Percentiles rank a stretch among this genome's conserved stretches.
phyloP scores from a whole-genome alignment of 2,797 vertebrate genomes.

The Poeciliopsis turneri region DNA sequence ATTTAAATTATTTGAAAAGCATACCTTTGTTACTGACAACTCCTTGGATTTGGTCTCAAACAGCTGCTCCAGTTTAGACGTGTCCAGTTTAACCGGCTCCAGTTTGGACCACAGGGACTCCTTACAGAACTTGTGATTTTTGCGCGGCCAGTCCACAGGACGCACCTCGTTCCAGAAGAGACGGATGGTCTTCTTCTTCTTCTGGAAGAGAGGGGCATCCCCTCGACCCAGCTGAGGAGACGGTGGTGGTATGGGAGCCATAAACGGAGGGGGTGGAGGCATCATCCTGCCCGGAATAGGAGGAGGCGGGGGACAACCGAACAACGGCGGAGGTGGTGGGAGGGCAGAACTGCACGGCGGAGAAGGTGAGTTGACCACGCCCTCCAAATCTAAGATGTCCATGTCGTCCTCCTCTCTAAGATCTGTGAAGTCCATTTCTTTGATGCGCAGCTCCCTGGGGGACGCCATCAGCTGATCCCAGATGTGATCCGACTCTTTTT shows the following conservation, averaged over 20 bases:
- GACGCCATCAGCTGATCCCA: conserved; percentile 97
- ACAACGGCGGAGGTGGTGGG: conserved; percentile 88
- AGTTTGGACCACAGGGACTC: conserved; percentile 97
- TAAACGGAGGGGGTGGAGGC: conserved; percentile 88
- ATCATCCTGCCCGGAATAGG: conserved; percentile 87
- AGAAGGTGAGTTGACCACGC: conserved; percentile 81
- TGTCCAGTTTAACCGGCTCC: conserved; percentile 95
- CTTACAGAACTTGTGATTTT: conserved; percentile 88
- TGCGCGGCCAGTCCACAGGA: conserved; percentile 91
- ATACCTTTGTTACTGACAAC: conserved; percentile 93
- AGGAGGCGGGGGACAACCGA: conserved; percentile 88
- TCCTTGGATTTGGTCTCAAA: conserved; percentile 99
- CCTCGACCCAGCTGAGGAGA: conserved; percentile 87
- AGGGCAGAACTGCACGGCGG: conserved; percentile 81
- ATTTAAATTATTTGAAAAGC: conserved; percentile 9
- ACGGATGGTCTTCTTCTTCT: conserved; percentile 98
- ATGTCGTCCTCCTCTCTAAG: conserved; percentile 92
- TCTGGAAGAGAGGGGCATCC: conserved; percentile 90
- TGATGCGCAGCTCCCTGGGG: conserved; percentile 93
- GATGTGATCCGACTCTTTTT: conserved; percentile 96
- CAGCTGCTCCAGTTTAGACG: conserved; percentile 95
- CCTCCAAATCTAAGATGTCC: conserved; percentile 89
- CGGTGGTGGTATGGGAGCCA: conserved; percentile 83
- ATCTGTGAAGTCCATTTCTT: conserved; percentile 98
- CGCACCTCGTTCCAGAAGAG: conserved; percentile 98